Evolutionary conservation across 1,140 invertebrate genomes (phyloP).

Genomic region (Neomicropteryx cornuta): DNA sequence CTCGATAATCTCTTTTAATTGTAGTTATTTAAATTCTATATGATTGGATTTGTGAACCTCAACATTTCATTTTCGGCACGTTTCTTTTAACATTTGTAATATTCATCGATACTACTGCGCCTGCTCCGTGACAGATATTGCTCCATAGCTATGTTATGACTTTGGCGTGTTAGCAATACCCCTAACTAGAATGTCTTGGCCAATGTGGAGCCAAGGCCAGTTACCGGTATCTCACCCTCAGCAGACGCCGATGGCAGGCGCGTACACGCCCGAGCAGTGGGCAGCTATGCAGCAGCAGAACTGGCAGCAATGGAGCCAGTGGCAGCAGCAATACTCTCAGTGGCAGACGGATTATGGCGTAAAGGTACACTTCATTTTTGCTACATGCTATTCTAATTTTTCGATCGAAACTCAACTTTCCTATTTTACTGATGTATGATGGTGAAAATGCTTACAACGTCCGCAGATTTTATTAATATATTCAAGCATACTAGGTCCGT

Average conservation of each 20-base stretch:
- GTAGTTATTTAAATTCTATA: conserved; percentile 29
- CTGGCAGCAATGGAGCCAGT: conserved; percentile 74
- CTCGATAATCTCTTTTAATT: conserved; percentile 21
- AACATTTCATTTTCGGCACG: not conserved
- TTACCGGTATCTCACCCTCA: conserved; percentile 20
- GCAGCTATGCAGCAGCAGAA: conserved; percentile 60
- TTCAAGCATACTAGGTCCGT: too few relatives aligned
- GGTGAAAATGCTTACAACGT: too few relatives aligned
- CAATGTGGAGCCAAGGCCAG: conserved; percentile 20
- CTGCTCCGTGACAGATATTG: conserved; percentile 6
- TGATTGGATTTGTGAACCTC: conserved; percentile 2
- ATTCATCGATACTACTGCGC: conserved; percentile 8
- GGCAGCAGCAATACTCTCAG: conserved; percentile 74
- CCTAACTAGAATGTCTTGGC: conserved; percentile 24
- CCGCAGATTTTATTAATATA: too few relatives aligned
- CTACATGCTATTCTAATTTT: conserved; percentile 10
- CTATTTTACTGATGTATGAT: too few relatives aligned
- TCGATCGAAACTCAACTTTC: too few relatives aligned
- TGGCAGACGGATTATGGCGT: conserved; percentile 75
- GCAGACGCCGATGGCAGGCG: conserved; percentile 37
- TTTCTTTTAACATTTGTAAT: conserved; percentile 5
- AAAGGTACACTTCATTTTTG: conserved; percentile 44
- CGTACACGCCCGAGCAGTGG: conserved; percentile 61
- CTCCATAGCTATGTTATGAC: conserved; percentile 1
- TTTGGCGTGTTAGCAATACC: not conserved